Base-by-base conservation (phyloP, 2,888 invertebrate genomes). In the Leucoptera coffeella region DNA sequence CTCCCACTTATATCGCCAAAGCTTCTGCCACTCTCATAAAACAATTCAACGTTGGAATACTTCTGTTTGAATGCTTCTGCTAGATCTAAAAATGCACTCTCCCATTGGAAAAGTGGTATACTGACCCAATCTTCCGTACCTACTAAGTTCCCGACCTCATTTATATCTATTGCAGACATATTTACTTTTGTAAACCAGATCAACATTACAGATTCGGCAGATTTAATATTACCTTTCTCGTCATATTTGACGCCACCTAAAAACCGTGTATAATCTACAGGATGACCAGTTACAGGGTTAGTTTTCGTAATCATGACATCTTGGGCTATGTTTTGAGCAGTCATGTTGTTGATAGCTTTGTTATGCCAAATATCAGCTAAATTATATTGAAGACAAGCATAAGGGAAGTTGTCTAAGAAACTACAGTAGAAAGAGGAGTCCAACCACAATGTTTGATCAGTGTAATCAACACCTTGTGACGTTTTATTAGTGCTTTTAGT, bases 41-140 rank as follows among this genome's bases (percentile, higher is more conserved):
- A 77, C 15, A 79, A 36, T 22, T 59, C 48, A 4, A 73, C 40
- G 15, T 60, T 54, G 23, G 39, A 53, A 35, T 38, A 39, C 39
- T 46, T 51, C 31, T 40, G 38, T 29, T 52, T 45, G 36, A 57
- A 22, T 38, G 43, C 37, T 24, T 58, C 39, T 50, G 79, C 55
- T 29, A 58, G 38, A 2, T 62, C 39, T 34, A 76, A 43, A 51
- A 74, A 82, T 32, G 60, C 48, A n/a, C 50, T 42, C 57, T 82
- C 82, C 81, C 82, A 82, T 30, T 64, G 43, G 11, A 77, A 56
- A 27, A 74, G 53, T 32, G 74, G 72, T 32, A 69, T 48, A 2
- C 79, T 64, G 43, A 82, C 84, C 81, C 81, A 82, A 41, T 84
- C 82, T 41, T 82, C 81, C 19, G 85, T 85, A 26, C 85, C 85